A percentile compares a stretch with the other conserved stretches of the same genome.
These are phyloP conservation scores for Adelognathus sp. DNA, from an alignment of 2,888 invertebrate genomes.

Conservation along the genomic window DNA sequence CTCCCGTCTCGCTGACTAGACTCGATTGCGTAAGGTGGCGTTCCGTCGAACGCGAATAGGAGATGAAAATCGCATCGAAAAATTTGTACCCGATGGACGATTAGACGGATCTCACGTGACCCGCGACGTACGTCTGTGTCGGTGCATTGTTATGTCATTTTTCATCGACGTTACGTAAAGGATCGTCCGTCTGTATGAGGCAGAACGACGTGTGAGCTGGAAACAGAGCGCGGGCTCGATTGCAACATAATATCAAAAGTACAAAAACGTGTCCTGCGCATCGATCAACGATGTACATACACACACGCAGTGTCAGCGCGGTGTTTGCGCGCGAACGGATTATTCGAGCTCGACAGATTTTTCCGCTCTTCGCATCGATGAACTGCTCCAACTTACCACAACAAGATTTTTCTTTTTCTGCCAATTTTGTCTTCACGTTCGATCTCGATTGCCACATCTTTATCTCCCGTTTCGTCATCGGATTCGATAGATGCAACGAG, in stretches of 20 bases:
- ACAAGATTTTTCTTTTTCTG: background rate
- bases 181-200: background rate
- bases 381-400: background rate
- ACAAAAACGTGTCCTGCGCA: background rate
- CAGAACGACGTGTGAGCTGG: too few species aligned
- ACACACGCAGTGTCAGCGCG: background rate
- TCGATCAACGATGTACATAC: background rate
- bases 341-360: background rate
- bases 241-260: background rate
- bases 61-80: conserved; percentile 4
- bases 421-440: background rate
- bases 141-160: conserved; percentile 37
- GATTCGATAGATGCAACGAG: background rate
- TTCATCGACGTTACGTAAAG: conserved; percentile 40
- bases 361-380: background rate
- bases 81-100: background rate
- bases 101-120: conserved; percentile 13
- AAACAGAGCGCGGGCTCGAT: background rate
- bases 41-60: background rate
- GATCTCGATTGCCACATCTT: background rate
- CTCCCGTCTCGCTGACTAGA: background rate
- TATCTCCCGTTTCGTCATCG: background rate
- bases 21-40: background rate
- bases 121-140: background rate
- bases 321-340: background rate